These are phyloP conservation scores for Illadopsis cleaveri DNA, from an alignment of 2,113 vertebrate genomes.

Conservation along the genomic window DNA sequence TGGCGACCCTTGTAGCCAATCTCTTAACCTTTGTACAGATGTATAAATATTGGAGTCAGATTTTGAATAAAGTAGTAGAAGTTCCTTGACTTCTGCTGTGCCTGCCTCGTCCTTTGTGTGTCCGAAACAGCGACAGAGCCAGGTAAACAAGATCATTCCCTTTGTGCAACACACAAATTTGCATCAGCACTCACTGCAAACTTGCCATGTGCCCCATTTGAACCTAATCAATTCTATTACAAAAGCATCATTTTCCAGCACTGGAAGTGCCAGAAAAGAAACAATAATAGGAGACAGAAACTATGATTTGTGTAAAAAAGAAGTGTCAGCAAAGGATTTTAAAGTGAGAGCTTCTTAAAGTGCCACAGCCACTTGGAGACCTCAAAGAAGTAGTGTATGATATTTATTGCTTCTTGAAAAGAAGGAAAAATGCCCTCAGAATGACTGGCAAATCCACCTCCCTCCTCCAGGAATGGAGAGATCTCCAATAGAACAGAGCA, in stretches of 20 bases:
- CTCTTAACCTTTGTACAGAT: no score
- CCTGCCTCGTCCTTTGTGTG: no score
- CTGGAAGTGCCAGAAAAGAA: neutral
- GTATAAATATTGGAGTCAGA: no score
- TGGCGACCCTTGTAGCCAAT: no score
- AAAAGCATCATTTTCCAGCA: neutral
- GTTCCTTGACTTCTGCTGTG: no score
- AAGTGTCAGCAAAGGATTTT: neutral
- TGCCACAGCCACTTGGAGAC: neutral
- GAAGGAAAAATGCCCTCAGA: neutral
- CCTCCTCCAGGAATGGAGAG: neutral
- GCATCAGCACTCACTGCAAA: neutral
- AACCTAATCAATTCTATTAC: neutral
- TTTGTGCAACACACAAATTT: neutral
- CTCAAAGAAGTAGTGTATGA: neutral
- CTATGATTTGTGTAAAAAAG: neutral
- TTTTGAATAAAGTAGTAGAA: no score
- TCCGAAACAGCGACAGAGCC: no score
- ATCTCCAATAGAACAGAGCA: constrained; percentile 24
- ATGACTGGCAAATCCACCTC: constrained; percentile 52
- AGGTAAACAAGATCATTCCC: neutral
- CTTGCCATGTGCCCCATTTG: neutral
- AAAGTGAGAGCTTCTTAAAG: neutral
- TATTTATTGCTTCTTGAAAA: neutral
- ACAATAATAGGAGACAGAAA: neutral